Evolutionary conservation across 2,888 invertebrate genomes (phyloP).

Genomic region (Coelinius sp.): DNA sequence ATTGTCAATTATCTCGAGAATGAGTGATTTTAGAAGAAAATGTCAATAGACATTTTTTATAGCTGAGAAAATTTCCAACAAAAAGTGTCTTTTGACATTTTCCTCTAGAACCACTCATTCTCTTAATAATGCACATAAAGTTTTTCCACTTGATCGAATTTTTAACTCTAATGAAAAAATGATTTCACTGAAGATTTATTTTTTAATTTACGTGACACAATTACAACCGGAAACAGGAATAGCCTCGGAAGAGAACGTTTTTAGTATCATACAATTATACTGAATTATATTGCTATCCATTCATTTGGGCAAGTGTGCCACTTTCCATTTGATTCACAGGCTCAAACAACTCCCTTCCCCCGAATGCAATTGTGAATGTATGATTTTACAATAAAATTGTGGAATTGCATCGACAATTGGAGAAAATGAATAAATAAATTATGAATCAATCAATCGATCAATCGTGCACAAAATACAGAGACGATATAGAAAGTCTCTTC

Average conservation of each 20-base stretch:
- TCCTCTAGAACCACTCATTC: no score
- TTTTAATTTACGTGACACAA: slow-evolving; percentile 12
- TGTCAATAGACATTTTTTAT: no score
- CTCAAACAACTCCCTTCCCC: not conserved
- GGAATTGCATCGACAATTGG: not conserved
- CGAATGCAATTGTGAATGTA: not conserved
- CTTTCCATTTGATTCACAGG: slow-evolving; percentile 49
- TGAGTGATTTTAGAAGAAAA: no score
- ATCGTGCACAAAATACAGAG: slow-evolving; percentile 27
- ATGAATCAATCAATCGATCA: slow-evolving; percentile 44
- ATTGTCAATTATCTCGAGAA: no score
- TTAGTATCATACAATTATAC: not conserved
- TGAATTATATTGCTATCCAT: slow-evolving; percentile 26
- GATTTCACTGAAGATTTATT: not conserved
- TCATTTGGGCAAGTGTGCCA: slow-evolving; percentile 63
- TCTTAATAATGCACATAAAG: no score
- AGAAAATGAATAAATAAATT: slow-evolving; percentile 9
- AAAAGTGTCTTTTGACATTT: no score
- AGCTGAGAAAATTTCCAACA: no score
- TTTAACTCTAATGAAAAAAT: not conserved
- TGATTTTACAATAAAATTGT: not conserved
- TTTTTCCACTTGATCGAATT: no score
- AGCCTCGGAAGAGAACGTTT: slow-evolving; percentile 17
- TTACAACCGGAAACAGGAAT: slow-evolving; percentile 27
- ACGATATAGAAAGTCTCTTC: slow-evolving; percentile 62